Percentiles rank a stretch among this genome's conserved stretches.
phyloP scores from a whole-genome alignment of 2,113 vertebrate species.

The Lynx canadensis region DNA sequence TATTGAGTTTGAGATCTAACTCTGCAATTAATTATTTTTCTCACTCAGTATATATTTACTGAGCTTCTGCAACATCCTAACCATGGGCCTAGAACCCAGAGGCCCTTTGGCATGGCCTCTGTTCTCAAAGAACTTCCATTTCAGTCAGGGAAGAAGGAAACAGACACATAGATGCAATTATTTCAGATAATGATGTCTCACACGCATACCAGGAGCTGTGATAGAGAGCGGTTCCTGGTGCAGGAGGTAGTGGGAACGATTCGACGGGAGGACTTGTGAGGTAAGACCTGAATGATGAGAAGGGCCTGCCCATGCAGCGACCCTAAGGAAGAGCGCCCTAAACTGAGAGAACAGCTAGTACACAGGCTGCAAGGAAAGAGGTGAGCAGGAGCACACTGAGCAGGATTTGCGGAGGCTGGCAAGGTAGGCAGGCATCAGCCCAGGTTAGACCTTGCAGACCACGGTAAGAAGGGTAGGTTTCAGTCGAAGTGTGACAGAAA shows the following conservation, averaged over 20 bases:
- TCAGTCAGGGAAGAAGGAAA: not conserved
- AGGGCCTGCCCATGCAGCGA: not conserved
- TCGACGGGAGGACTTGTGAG: not conserved
- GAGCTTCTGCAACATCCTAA: not conserved
- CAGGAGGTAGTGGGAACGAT: not conserved
- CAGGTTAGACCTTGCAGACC: not conserved
- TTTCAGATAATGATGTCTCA: not conserved
- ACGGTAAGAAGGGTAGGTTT: not conserved
- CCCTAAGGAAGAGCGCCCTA: not conserved
- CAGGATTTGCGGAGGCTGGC: not conserved
- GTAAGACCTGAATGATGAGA: not conserved
- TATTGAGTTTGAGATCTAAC: not conserved
- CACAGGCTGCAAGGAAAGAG: not conserved
- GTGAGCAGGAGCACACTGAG: not conserved
- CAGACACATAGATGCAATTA: not conserved
- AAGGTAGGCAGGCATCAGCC: not conserved
- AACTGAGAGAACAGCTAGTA: not conserved
- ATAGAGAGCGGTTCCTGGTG: not conserved
- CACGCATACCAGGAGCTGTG: not conserved
- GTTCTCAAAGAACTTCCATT: constrained; percentile 2
- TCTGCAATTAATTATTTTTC: not conserved
- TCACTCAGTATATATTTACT: not conserved
- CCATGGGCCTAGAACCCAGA: not conserved
- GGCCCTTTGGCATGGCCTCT: not conserved
- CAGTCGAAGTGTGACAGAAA: not conserved